These are phyloP conservation scores for Protula sp. DNA, from an alignment of 2,888 invertebrate species.

Conservation along the genomic window DNA sequence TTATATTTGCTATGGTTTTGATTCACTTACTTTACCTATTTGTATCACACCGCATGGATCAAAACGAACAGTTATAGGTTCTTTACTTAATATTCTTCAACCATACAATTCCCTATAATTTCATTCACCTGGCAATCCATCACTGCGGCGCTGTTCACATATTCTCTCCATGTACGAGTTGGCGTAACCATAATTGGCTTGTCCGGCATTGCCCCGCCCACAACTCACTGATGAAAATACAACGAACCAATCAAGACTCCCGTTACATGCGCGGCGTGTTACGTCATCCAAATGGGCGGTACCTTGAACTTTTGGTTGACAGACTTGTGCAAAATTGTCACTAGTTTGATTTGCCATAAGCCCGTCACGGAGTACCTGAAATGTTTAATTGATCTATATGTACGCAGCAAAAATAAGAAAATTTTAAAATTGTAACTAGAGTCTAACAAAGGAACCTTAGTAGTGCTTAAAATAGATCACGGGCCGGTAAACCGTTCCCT, in stretches of 20 bases:
- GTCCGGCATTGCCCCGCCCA: slow-evolving; percentile 93
- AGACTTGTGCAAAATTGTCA: slow-evolving; percentile 71
- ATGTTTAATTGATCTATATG: too few relatives aligned
- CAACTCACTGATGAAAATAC: slow-evolving; percentile 94
- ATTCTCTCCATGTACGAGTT: slow-evolving; percentile 97
- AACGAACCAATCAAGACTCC: slow-evolving; percentile 78
- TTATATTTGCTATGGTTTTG: too few relatives aligned
- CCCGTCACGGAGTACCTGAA: slow-evolving; percentile 72
- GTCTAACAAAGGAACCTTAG: too few relatives aligned
- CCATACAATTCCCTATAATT: too few relatives aligned
- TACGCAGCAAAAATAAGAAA: too few relatives aligned
- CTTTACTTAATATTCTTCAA: too few relatives aligned
- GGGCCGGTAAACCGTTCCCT: too few relatives aligned
- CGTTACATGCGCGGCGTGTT: slow-evolving; percentile 72
- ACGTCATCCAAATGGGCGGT: slow-evolving; percentile 76
- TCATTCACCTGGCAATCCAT: slow-evolving; percentile 66
- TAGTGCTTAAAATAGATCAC: too few relatives aligned
- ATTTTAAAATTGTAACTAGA: too few relatives aligned
- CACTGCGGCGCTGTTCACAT: slow-evolving; percentile 75
- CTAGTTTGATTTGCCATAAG: slow-evolving; percentile 79
- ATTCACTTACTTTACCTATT: too few relatives aligned
- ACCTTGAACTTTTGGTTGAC: slow-evolving; percentile 78
- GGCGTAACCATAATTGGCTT: slow-evolving; percentile 93
- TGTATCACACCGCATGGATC: too few relatives aligned
- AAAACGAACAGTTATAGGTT: too few relatives aligned